Conservation (phyloP, 2,888 invertebrate species). For the Oxycera nigricornis region DNA sequence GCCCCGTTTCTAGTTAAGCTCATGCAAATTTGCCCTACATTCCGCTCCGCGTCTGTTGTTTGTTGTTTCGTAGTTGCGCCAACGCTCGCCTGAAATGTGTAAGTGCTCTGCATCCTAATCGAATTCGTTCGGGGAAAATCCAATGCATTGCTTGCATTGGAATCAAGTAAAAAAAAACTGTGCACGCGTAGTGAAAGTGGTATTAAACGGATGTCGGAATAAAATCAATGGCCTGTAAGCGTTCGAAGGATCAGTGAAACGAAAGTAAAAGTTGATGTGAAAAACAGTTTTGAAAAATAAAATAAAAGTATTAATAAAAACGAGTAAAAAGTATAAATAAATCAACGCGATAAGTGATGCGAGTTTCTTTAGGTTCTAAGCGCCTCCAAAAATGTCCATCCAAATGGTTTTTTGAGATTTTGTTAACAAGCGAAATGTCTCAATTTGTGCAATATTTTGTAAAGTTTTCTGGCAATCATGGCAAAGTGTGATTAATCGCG, state of each 20-base stretch:
- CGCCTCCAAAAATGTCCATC: background rate
- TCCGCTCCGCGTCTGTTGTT: background rate
- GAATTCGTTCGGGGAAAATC: background rate
- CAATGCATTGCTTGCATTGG: constrained; percentile 40
- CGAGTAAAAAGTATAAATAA: no score
- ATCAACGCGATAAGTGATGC: no score
- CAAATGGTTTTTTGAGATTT: background rate
- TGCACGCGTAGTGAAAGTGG: constrained; percentile 22
- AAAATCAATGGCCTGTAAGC: constrained; percentile 6
- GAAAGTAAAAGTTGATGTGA: background rate
- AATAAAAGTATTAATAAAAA: background rate
- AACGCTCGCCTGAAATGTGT: constrained; percentile 46
- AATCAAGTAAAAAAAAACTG: constrained; percentile 32
- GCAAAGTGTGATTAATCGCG: background rate
- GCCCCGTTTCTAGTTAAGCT: background rate
- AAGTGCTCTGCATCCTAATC: constrained; percentile 48
- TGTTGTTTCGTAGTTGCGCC: background rate
- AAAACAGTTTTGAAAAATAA: background rate
- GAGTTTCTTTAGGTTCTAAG: background rate
- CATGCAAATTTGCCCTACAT: background rate
- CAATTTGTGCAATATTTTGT: constrained; percentile 33
- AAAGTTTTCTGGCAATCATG: background rate
- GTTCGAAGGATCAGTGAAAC: background rate
- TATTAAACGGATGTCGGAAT: background rate
- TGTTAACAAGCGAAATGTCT: background rate